Evolutionary conservation across 2,113 vertebrate species (phyloP), one percentile per base, ranked within the genome.

Genomic region (Casuarius casuarius): DNA sequence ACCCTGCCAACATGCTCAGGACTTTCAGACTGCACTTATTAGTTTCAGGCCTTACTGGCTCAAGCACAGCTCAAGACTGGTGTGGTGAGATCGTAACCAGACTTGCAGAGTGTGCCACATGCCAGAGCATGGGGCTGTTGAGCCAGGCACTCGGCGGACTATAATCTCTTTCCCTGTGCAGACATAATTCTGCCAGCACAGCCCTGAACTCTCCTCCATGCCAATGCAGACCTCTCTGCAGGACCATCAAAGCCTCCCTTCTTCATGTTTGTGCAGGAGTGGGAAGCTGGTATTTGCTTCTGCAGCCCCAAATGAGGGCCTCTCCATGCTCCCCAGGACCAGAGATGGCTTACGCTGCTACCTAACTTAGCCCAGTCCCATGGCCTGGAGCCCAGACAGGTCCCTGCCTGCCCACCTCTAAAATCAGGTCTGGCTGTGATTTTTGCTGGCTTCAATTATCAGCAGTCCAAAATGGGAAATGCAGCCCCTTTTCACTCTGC

Each of bases 21-120:
- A 10, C 73, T 62, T 52, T 7, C 42, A 76, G n/a, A 1, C 20
- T 38, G 59, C 35, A 10, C 7, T 2, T 4, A 5, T 8, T 10
- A 25, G 54, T 44, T 67, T 33, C 38, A 12, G 72, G 5, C 1
- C 0, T 5, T 29, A 26, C 28, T 81, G 77, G n/a, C 35, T 78
- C 35, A 0, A 2, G 58, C 33, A 40, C 42, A 56, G 54, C 54
- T 31, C 0, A 0, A 23, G 81, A 29, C 11, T 66, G 73, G 5
- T 2, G 19, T 8, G 71, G 12, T 8, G 16, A 75, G 33, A 44
- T 20, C 14, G 1, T 12, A 35, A 7, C 63, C 62, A 62, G 38
- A 3, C 28, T 3, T 19, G 67, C 3, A 31, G 72, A 2, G 0
- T 12, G 28, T 13, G 38, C n/a, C 68, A 40, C 1, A 0, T 33